These are phyloP conservation scores for Cacatua alba DNA, from an alignment of 2,113 vertebrate genomes.

Conservation along the genomic window DNA sequence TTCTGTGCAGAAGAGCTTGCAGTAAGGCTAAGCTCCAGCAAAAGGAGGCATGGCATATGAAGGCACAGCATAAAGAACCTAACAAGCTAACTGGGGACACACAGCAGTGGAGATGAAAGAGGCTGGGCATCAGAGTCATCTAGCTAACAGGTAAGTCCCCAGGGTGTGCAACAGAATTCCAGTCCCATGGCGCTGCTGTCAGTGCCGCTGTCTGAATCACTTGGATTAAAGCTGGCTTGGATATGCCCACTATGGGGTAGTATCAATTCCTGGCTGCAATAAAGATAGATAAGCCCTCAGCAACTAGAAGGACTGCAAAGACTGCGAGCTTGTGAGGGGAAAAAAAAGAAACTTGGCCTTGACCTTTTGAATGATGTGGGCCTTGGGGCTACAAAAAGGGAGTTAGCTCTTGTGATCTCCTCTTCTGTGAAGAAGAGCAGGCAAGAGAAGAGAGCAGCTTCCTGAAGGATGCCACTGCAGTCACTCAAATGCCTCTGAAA, in stretches of 20 bases:
- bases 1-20: background rate
- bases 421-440: background rate
- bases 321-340: background rate
- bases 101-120: background rate
- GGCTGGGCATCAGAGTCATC: background rate
- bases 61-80: background rate
- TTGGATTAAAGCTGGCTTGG: background rate
- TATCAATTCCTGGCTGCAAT: background rate
- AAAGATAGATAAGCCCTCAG: background rate
- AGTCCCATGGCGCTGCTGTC: background rate
- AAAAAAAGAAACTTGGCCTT: background rate
- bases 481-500: background rate
- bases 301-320: background rate
- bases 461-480: background rate
- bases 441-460: background rate
- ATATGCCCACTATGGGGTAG: background rate
- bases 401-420: background rate
- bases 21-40: background rate
- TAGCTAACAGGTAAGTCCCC: background rate
- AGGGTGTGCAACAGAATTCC: background rate
- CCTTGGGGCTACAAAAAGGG: background rate
- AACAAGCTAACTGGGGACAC: background rate
- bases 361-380: constrained; percentile 13
- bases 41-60: rapidly evolving
- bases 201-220: background rate